These are phyloP conservation scores for Pogona vitticeps DNA, from an alignment of 2,113 vertebrate species.

Conservation along the genomic window DNA sequence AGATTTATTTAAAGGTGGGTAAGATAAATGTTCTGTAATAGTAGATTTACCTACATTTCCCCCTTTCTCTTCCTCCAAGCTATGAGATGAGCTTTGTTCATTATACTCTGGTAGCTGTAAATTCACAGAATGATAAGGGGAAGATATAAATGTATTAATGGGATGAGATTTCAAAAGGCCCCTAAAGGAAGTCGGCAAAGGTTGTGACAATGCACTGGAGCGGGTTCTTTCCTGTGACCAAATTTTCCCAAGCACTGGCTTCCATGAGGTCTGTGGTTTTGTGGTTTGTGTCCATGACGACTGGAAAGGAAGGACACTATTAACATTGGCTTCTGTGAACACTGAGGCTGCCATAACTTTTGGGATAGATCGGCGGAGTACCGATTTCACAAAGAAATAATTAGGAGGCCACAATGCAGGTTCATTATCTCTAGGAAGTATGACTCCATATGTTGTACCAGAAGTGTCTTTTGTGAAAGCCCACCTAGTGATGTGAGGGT, in stretches of 20 bases:
- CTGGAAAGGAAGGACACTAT: not conserved
- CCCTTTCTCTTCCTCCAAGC: conserved; percentile 10
- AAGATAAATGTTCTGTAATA: conserved; percentile 37
- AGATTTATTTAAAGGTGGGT: conserved; percentile 27
- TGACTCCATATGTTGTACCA: not conserved
- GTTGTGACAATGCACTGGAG: conserved; percentile 6
- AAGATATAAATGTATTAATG: not conserved
- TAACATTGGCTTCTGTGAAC: fast-evolving
- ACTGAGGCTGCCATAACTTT: not conserved
- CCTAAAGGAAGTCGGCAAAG: conserved; percentile 5
- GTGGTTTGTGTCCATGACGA: not conserved
- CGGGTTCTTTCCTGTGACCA: not conserved
- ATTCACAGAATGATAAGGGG: not conserved
- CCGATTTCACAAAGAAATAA: conserved; percentile 11
- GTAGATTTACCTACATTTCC: not conserved
- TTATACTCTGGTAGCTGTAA: not conserved
- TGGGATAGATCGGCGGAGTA: conserved; percentile 8
- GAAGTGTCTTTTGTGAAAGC: conserved; percentile 1
- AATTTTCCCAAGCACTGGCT: not conserved
- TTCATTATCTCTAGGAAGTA: not conserved
- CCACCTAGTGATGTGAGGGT: fast-evolving
- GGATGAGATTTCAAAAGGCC: conserved; percentile 16
- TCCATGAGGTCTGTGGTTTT: not conserved
- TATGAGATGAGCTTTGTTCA: not conserved
- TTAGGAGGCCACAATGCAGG: not conserved